phyloP scores from a whole-genome alignment of 2,113 vertebrate genomes.

The Erythrolamprus reginae region DNA sequence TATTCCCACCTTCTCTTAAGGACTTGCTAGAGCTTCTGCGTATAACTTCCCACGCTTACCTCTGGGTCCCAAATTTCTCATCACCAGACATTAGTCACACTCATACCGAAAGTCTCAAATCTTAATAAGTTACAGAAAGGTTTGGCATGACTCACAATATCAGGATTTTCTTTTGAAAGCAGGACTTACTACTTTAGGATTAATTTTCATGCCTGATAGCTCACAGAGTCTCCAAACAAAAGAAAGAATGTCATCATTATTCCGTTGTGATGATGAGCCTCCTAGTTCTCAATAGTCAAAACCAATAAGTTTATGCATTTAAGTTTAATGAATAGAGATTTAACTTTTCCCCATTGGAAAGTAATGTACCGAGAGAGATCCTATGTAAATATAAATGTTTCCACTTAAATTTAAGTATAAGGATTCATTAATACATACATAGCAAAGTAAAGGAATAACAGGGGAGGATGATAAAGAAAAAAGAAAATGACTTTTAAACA shows the following conservation, averaged over 20 bases:
- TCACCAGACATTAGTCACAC: conserved; percentile 17
- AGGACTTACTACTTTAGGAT: not conserved
- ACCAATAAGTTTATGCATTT: not conserved
- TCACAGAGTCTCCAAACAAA: not conserved
- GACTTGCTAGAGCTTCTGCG: not conserved
- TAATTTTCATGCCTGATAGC: not conserved
- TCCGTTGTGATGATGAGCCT: not conserved
- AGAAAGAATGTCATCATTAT: not conserved
- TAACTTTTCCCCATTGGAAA: not conserved
- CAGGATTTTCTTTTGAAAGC: conserved; percentile 5
- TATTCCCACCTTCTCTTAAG: not conserved
- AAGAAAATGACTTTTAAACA: not conserved
- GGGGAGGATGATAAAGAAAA: not conserved
- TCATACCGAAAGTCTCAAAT: conserved; percentile 6
- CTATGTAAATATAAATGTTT: not conserved
- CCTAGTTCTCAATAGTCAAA: not conserved
- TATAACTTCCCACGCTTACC: conserved; percentile 13
- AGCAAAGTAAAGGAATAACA: not conserved
- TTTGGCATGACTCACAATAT: conserved; percentile 11
- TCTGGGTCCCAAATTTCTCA: conserved; percentile 13
- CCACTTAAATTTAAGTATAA: not conserved
- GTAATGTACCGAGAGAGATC: not conserved
- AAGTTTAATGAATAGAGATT: not conserved
- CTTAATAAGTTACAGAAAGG: conserved; percentile 10
- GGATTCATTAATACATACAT: not conserved